Base-by-base conservation (phyloP, 2,888 invertebrate genomes). In the Synergus gifuensis region DNA sequence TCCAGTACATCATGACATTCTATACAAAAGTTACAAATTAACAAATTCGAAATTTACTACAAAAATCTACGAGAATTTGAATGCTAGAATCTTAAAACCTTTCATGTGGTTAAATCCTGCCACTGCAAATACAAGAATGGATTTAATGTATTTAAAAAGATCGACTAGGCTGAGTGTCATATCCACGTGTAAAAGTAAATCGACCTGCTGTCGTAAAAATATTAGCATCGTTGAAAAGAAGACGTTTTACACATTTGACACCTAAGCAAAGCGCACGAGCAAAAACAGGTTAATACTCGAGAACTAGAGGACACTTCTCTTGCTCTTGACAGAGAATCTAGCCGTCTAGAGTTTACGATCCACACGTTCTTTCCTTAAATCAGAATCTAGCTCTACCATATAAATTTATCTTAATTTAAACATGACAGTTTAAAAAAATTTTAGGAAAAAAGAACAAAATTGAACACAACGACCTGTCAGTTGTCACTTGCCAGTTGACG, bases 231-330 rank as follows among this genome's bases (percentile, higher is more conserved):
- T 54, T 22, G 18, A 66, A 44, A 46, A 44, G 18, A 9, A 54
- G 4, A 54, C 11, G 14, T 73, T 73, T 54, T 44, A 11, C 22
- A 54, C 40, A 40, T 73, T 9, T 49, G 14, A 49, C 9, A 54
- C 36, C 40, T 7, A 60, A 44, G 22, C 12, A 18, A 44, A 22
- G 44, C 46, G 14, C n/a, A 49, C 16, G 4, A 73, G 28, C 49
- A 73, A 73, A 40, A 54, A 69, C 69, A 69, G 22, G 22, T 46
- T 64, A 67, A 69, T 46, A 67, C 67, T 46, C 46, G 22, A 67
- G 16, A 14, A 28, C 14, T 67, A 22, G 5, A 69, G 69, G 22
- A 16, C 22, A 14, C 2, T 73, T 36, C n/a, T 54, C 54, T 16
- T 54, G 46, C 36, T 69, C 22, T 18, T 73, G 73, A 54, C 73